These are phyloP conservation scores for Acridotheres tristis DNA, from an alignment of 2,797 vertebrate genomes.

Conservation along the genomic window DNA sequence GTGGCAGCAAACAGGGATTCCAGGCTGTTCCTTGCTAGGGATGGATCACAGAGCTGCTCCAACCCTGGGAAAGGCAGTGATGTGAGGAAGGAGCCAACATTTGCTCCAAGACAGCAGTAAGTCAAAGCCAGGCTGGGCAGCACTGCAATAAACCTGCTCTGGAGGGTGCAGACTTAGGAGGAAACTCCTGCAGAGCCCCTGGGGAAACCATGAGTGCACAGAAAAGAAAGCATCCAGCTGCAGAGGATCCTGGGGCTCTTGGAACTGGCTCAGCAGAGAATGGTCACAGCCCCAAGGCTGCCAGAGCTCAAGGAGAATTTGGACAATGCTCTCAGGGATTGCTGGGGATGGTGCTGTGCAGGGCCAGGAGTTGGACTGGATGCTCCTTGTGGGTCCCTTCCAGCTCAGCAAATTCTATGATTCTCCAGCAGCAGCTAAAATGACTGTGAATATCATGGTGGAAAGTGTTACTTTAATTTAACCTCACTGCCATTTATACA, in stretches of 20 bases:
- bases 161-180: background rate
- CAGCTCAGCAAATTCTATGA: background rate
- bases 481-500: background rate
- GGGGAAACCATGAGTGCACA: rapidly evolving
- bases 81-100: background rate
- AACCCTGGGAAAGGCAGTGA: background rate
- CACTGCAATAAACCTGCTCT: background rate
- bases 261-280: background rate
- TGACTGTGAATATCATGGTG: background rate
- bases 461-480: background rate
- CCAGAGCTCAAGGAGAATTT: background rate
- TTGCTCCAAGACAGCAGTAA: background rate
- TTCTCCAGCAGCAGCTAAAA: background rate
- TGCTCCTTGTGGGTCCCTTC: background rate
- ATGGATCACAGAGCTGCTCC: background rate
- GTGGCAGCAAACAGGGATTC: background rate
- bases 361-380: background rate
- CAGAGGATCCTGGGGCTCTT: background rate
- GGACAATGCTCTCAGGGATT: background rate
- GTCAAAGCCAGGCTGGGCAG: background rate
- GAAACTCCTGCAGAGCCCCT: background rate
- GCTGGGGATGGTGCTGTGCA: background rate
- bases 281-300: rapidly evolving
- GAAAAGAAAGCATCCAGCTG: background rate
- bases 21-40: too few relatives aligned